Evolutionary conservation across 1,140 invertebrate species (phyloP), one percentile per base, ranked within the genome.

Genomic region (Dufourea novaeangliae): DNA sequence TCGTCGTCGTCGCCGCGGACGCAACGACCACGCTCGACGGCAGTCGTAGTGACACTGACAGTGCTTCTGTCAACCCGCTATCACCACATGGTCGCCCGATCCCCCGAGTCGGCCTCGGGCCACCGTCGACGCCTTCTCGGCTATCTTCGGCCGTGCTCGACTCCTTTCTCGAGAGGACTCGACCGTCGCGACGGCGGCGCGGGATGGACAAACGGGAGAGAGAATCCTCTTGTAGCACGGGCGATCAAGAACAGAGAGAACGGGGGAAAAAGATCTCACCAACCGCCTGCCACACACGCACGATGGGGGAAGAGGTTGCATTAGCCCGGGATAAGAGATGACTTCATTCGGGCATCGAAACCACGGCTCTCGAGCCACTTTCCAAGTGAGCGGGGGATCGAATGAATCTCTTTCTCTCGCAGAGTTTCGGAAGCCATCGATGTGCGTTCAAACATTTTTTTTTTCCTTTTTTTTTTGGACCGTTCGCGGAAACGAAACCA

Each of bases 1-100:
- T n/a, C n/a, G n/a, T n/a, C n/a, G n/a, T n/a, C n/a, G n/a, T n/a
- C n/a, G n/a, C 41, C 37, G 27, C 1, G 70, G 20, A 79, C 57
- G 20, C n/a, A 14, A 14, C 34, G 39, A 79, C 84, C 82, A 66
- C 85, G 64, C 80, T 59, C 79, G 59, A 69, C 87, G 84, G 69
- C 82, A 85, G 87, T 82, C 89, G 85, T 73, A 88, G 83, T 91
- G 89, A 90, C 89, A 91, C 90, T 91, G 89, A 91, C 89, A 91
- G 86, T 86, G 84, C 72, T 80, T 84, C 79, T 86, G 80, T 85
- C 88, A 86, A 84, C 81, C 81, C 63, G 69, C 85, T 83, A 87
- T 86, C 86, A 84, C 75, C 86, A 87, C 86, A 88, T 88, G 86
- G 85, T 84, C 86, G 78, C 59, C 34, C 20, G 20, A 14, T 57